Evolutionary conservation across 1,140 invertebrate genomes (phyloP), one percentile per base, ranked within the genome.

Genomic region (Adoxophyes honmai): DNA sequence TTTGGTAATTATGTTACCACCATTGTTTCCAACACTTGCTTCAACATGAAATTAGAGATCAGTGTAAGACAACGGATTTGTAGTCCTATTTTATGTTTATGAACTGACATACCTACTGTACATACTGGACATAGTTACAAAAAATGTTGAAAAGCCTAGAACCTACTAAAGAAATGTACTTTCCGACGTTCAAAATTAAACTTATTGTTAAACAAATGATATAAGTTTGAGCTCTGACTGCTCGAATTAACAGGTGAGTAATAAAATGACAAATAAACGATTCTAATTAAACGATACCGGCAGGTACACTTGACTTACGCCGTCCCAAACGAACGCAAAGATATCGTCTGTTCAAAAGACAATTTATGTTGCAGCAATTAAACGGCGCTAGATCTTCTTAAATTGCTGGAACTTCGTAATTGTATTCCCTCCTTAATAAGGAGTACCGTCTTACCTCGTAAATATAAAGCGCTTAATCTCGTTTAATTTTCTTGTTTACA

Each of bases 331-430:
- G 58, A 57, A 54, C 55, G 42, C 55, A 60, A 60, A 62, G 61
- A 69, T 67, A 75, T 75, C 69, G 71, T 75, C 68, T 69, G 66
- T 68, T 69, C 72, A 66, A 60, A 73, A 65, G 65, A 72, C 64
- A 72, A 75, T 72, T 75, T 72, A 75, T 68, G 64, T 51, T 53
- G 60, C 44, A 66, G 65, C 69, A 73, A 75, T 75, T 75, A 75
- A 70, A 73, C 60, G 57, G 52, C 38, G 57, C 67, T 75, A 70
- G 67, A 68, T 75, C 73, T 75, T 63, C 70, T 70, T 70, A 70
- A 73, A 70, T 66, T 68, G 69, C 67, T 75, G 64, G 55, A 34
- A 70, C 67, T 73, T 67, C 67, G 64, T 75, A 75, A 75, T 75
- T 70, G 73, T 75, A 73, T 75, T 70, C 62, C 16, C 64, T 62